Conservation (phyloP, 2,113 vertebrate species). For the Taurulus bubalis region DNA sequence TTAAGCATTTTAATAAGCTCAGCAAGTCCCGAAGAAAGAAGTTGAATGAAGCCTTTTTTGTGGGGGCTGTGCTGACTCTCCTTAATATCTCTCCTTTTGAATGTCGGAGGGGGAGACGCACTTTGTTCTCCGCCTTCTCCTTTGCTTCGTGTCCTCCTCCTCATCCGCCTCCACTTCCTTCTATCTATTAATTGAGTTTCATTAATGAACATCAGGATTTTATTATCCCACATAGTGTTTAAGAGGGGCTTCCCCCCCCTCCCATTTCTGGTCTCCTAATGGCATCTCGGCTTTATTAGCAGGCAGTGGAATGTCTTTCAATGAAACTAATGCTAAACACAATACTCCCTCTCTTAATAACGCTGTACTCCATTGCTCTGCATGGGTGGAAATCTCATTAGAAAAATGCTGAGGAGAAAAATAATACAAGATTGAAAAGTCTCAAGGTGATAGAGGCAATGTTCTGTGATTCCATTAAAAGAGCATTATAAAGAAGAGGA, state of each 20-base stretch:
- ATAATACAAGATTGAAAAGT: constrained; percentile 77
- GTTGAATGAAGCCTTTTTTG: constrained; percentile 80
- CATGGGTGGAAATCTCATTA: constrained; percentile 86
- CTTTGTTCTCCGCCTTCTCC: constrained; percentile 66
- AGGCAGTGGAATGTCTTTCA: constrained; percentile 69
- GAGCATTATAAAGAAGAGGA: constrained; percentile 57
- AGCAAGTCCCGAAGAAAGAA: constrained; percentile 78
- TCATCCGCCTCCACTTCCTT: constrained; percentile 56
- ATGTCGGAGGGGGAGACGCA: constrained; percentile 45
- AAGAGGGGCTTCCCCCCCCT: constrained; percentile 33
- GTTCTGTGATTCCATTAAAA: constrained; percentile 79
- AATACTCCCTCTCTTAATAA: constrained; percentile 79
- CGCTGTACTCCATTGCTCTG: constrained; percentile 77
- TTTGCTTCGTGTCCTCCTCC: constrained; percentile 61
- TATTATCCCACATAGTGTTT: constrained; percentile 80
- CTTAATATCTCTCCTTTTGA: constrained; percentile 74
- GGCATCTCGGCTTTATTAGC: constrained; percentile 57
- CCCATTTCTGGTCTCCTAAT: constrained; percentile 63
- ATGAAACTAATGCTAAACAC: constrained; percentile 74
- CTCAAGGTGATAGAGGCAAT: constrained; percentile 75
- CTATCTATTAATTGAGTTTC: constrained; percentile 84
- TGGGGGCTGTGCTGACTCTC: constrained; percentile 59
- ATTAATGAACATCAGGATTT: constrained; percentile 86
- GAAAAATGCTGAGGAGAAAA: constrained; percentile 78
- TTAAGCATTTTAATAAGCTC: constrained; percentile 85